These are phyloP conservation scores for Bagarius yarrelli DNA, from an alignment of 2,113 vertebrate genomes.

Conservation along the genomic window DNA sequence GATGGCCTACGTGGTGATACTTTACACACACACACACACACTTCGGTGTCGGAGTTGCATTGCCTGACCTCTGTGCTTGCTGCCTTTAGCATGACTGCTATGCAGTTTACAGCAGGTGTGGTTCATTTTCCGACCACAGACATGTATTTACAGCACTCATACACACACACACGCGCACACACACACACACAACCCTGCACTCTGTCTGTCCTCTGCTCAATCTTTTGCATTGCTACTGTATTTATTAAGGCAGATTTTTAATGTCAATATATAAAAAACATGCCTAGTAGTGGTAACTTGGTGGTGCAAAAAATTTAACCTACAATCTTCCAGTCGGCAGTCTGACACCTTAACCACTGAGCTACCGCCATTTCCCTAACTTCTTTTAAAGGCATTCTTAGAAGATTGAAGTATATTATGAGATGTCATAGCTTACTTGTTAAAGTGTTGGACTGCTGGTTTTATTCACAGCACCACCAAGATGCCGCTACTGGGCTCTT, in stretches of 20 bases:
- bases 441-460: too few species aligned
- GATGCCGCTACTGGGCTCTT: too few species aligned
- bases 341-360: too few species aligned
- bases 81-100: constrained; percentile 28
- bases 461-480: too few species aligned
- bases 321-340: too few species aligned
- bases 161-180: neutral
- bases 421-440: too few species aligned
- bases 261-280: too few species aligned
- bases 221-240: neutral
- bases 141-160: neutral
- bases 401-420: too few species aligned
- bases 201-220: neutral
- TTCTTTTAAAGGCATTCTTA: too few species aligned
- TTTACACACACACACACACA: neutral
- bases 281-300: too few species aligned
- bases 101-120: constrained; percentile 56
- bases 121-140: constrained; percentile 69
- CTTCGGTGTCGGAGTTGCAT: neutral
- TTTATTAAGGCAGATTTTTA: neutral
- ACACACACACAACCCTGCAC: neutral
- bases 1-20: neutral
- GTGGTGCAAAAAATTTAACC: too few species aligned
- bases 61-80: neutral
- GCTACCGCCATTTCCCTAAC: too few species aligned